A percentile compares a stretch with the other conserved stretches of the same genome.
Evolutionary conservation across 1,140 invertebrate genomes (phyloP).

Genomic region (Leptopilina boulardi): DNA sequence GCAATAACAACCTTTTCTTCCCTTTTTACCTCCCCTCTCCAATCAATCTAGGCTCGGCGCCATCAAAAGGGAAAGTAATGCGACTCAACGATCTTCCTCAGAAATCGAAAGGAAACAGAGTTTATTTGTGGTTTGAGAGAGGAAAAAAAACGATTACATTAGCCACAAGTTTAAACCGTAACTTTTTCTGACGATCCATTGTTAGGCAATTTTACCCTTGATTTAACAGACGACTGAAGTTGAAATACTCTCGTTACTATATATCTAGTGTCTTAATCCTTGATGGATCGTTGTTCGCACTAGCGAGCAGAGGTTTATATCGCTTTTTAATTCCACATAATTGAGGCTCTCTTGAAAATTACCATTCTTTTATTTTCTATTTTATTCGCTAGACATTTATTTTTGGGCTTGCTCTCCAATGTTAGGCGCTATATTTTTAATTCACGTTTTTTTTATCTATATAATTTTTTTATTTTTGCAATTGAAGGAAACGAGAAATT

Average conservation of each 20-base stretch:
- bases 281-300: constrained; percentile 16
- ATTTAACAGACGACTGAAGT: not conserved
- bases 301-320: not conserved
- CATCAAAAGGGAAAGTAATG: constrained; percentile 28
- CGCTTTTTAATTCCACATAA: constrained; percentile 5
- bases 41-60: not conserved
- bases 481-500: too few relatives aligned
- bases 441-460: too few relatives aligned
- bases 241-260: constrained; percentile 1
- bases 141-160: not conserved
- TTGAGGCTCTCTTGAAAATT: not conserved
- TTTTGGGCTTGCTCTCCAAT: not conserved
- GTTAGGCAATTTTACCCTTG: constrained; percentile 13
- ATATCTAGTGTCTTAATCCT: not conserved
- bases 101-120: not conserved
- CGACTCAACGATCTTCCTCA: not conserved
- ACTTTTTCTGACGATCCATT: not conserved
- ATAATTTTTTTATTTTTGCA: too few relatives aligned
- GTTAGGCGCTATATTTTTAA: too few relatives aligned
- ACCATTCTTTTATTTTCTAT: not conserved
- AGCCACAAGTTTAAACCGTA: not conserved
- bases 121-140: not conserved
- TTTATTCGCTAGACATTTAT: not conserved
- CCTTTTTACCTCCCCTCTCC: not conserved
- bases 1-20: not conserved